Evolutionary conservation across 2,888 invertebrate species (phyloP), one percentile per base, ranked within the genome.

Genomic region (Homarus gammarus): DNA sequence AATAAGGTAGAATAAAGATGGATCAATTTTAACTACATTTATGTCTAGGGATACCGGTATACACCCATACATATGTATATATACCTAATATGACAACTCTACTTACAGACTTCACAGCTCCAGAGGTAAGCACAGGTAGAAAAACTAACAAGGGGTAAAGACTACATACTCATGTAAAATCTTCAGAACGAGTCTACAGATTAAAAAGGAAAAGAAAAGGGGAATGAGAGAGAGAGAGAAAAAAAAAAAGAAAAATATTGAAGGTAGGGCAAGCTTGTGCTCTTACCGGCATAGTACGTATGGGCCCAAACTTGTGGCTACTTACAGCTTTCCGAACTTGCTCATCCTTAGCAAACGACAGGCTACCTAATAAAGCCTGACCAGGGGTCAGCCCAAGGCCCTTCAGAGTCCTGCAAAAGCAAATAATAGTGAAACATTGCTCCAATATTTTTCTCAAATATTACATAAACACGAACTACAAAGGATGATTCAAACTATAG

Each of bases 331-430:
- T 97, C 93, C 97, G 97, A 0, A 96, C 97, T 15, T 95, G 94
- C 93, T 99, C 99, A 94, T 98, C 98, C 94, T 97, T 97, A 33
- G 96, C 96, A 93, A 97, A 96, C 1, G 96, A 95, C 92, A 98
- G 94, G 10, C 95, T 95, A 83, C 92, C 92, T 49, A 85, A 56
- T 75, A 92, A 72, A 40, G 85, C 51, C 56, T 92, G 91, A 56
- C 92, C 92, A 36, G 92, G 87, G 33, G 90, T 83, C 56, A 91
- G 78, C 22, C 87, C 84, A 33, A 91, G 56, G 36, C 86, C 75
- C 85, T 92, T 92, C 68, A 91, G 81, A 31, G 84, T 87, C 87
- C 92, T 92, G 87, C 0, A 49, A 75, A 36, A 36, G 64, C 82
- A 84, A 64, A 70, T n/a, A n/a, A n/a, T n/a, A n/a, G 31, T 64